A percentile compares a stretch with the other conserved stretches of the same genome.
Conservation (phyloP, 2,113 vertebrate species). For the Catharus bicknelli region DNA sequence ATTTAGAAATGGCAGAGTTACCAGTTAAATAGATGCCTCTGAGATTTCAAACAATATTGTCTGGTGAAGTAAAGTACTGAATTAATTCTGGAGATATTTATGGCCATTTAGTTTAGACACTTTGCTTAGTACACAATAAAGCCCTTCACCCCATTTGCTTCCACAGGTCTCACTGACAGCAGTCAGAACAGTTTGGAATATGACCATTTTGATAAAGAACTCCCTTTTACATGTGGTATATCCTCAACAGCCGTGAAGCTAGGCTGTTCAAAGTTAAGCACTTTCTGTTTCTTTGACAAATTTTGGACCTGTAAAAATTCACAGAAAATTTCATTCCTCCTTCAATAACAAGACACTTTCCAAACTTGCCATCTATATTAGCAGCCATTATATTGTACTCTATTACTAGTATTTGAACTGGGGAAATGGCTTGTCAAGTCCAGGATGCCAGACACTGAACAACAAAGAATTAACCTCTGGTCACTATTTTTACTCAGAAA, state of each 20-base stretch:
- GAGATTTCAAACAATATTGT: background rate
- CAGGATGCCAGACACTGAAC: background rate
- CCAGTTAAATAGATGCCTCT: background rate
- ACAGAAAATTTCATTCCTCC: background rate
- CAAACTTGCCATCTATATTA: background rate
- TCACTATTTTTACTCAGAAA: background rate
- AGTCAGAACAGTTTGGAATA: background rate
- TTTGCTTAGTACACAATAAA: background rate
- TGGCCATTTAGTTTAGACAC: background rate
- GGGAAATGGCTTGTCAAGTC: background rate
- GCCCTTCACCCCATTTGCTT: background rate
- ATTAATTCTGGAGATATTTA: background rate
- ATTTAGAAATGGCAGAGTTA: background rate
- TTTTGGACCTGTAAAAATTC: background rate
- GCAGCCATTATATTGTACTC: background rate
- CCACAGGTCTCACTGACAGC: background rate
- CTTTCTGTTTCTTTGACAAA: background rate
- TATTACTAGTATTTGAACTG: background rate
- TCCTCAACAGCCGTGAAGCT: background rate
- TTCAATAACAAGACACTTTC: background rate
- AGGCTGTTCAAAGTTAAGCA: background rate
- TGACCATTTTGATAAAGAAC: background rate
- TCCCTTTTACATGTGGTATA: background rate
- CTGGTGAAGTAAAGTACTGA: background rate
- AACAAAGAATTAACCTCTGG: background rate